phyloP scores from a whole-genome alignment of 2,888 invertebrate genomes.

The Dromius quadrimaculatus region DNA sequence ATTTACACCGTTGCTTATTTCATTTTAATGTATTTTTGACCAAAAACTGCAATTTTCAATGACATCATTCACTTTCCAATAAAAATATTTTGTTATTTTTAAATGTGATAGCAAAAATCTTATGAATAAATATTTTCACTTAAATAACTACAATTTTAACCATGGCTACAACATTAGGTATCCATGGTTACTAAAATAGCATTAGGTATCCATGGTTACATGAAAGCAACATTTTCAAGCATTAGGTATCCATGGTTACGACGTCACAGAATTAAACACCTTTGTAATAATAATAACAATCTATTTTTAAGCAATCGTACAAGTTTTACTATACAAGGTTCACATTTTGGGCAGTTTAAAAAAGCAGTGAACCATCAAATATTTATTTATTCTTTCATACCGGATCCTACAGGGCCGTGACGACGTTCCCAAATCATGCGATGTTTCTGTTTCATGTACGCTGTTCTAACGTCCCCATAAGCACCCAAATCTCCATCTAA shows the following conservation, averaged over 20 bases:
- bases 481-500: constrained; percentile 94
- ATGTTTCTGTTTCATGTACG: constrained; percentile 98
- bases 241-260: too few relatives aligned
- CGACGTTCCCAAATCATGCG: constrained; percentile 97
- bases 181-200: too few relatives aligned
- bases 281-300: constrained; percentile 19
- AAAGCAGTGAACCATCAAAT: constrained; percentile 40
- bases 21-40: constrained; percentile 39
- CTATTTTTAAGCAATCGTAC: constrained; percentile 43
- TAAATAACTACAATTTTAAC: too few relatives aligned
- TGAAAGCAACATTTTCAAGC: too few relatives aligned
- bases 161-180: too few relatives aligned
- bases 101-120: constrained; percentile 47
- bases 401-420: constrained; percentile 82
- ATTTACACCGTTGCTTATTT: constrained; percentile 20
- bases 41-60: constrained; percentile 23
- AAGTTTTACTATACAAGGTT: constrained; percentile 47
- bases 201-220: too few relatives aligned
- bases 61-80: constrained; percentile 53
- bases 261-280: constrained; percentile 3
- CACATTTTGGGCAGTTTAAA: constrained; percentile 31
- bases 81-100: constrained; percentile 52
- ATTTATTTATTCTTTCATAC: constrained; percentile 67
- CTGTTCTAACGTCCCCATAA: constrained; percentile 77
- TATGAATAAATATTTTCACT: constrained; percentile 53